phyloP scores from a whole-genome alignment of 2,888 invertebrate genomes.

The Pseudococcus longispinus region DNA sequence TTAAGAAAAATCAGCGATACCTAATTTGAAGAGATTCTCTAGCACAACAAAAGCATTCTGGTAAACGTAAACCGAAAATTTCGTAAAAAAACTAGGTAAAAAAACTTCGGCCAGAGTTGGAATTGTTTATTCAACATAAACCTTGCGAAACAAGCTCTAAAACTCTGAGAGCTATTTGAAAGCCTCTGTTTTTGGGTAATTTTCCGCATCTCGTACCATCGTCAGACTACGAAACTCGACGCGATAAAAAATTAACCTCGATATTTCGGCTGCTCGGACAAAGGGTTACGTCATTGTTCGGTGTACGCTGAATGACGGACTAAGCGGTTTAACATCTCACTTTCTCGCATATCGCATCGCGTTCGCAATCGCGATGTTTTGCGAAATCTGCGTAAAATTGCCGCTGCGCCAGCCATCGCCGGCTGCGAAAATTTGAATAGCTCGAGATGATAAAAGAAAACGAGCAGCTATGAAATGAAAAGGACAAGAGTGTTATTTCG shows the following conservation, averaged over 20 bases:
- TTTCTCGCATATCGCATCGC: background rate
- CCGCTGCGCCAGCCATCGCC: background rate
- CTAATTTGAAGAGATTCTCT: too few relatives aligned
- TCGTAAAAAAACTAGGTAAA: too few relatives aligned
- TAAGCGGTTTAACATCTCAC: slow-evolving; percentile 15
- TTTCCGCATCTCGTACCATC: background rate
- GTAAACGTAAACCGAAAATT: too few relatives aligned
- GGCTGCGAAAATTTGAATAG: slow-evolving; percentile 16
- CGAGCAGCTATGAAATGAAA: slow-evolving; percentile 30
- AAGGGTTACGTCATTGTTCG: slow-evolving; percentile 6
- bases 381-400: slow-evolving; percentile 33
- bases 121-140: background rate
- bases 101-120: background rate
- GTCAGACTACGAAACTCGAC: background rate
- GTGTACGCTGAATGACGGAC: slow-evolving; percentile 1
- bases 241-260: background rate
- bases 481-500: slow-evolving; percentile 44
- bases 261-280: background rate
- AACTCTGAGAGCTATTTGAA: background rate
- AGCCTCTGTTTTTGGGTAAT: background rate
- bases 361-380: background rate
- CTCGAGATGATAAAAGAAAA: slow-evolving; percentile 26
- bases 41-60: too few relatives aligned
- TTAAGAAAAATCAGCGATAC: too few relatives aligned
- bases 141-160: background rate